Evolutionary conservation across 2,113 vertebrate species (phyloP).

Genomic region (Sinocyclocheilus anophthalmus): DNA sequence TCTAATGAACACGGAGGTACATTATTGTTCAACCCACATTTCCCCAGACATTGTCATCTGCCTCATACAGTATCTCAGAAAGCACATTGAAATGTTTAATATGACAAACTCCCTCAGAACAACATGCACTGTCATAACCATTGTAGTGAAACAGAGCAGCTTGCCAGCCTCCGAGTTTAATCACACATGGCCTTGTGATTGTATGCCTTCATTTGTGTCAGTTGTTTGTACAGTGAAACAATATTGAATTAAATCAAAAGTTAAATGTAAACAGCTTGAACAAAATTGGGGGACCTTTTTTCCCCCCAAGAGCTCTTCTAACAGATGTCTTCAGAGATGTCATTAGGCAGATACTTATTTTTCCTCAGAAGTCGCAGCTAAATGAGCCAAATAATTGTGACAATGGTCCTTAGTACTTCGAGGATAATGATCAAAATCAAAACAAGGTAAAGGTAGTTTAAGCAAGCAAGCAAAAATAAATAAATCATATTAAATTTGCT

Average conservation of each 20-base stretch:
- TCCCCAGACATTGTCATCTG: neutral
- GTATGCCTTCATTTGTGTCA: slow-evolving; percentile 9
- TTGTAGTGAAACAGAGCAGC: slow-evolving; percentile 21
- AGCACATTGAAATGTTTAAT: slow-evolving; percentile 19
- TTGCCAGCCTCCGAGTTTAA: neutral
- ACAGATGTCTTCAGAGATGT: neutral
- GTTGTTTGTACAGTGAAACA: slow-evolving; percentile 20
- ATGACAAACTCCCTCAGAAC: neutral
- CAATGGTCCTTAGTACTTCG: neutral
- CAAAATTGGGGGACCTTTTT: neutral
- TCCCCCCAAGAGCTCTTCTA: neutral
- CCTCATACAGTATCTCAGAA: slow-evolving; percentile 20
- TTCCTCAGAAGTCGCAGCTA: neutral
- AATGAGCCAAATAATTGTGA: neutral
- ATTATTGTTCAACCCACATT: slow-evolving; percentile 20
- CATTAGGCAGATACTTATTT: neutral
- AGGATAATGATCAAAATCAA: neutral
- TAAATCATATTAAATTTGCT: neutral
- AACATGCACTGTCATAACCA: neutral
- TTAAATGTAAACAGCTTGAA: slow-evolving; percentile 17
- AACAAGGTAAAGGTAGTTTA: neutral
- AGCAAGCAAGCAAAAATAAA: neutral
- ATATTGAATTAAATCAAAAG: slow-evolving; percentile 15
- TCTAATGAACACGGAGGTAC: neutral
- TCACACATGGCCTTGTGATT: slow-evolving; percentile 13